A percentile compares a stretch with the other conserved stretches of the same genome.
These are phyloP conservation scores for Conus betulinus DNA, from an alignment of 1,140 invertebrate species.

Conservation along the genomic window DNA sequence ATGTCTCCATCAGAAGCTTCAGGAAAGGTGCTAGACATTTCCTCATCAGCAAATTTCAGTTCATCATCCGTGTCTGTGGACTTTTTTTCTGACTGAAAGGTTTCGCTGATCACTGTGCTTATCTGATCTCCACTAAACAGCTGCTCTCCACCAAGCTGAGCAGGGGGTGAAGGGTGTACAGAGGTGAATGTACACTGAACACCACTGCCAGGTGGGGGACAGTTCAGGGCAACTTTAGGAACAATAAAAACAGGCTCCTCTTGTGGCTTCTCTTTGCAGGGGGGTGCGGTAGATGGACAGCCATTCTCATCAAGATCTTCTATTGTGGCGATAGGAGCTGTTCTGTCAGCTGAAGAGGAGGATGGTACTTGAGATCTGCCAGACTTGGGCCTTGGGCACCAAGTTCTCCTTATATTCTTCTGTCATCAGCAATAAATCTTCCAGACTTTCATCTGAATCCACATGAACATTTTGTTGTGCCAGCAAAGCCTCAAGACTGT, in stretches of 20 bases:
- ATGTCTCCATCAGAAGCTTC: constrained; percentile 21
- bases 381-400: background rate
- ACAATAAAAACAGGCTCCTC: constrained; percentile 21
- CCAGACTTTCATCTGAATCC: constrained; percentile 34
- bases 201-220: background rate
- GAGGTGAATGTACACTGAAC: background rate
- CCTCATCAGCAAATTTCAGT: constrained; percentile 13
- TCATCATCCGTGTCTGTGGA: background rate
- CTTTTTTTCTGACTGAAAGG: background rate
- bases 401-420: constrained; percentile 28
- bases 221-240: background rate
- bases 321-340: constrained; percentile 11
- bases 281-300: too few species aligned
- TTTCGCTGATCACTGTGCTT: background rate
- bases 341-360: background rate
- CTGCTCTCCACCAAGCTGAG: background rate
- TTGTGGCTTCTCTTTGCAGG: background rate
- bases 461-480: constrained; percentile 27
- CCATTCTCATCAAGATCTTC: constrained; percentile 4
- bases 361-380: background rate
- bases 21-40: constrained; percentile 7
- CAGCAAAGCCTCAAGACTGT: constrained; percentile 34
- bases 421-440: constrained; percentile 14
- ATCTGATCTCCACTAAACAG: background rate
- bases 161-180: background rate